Percentiles rank a stretch among this genome's conserved stretches.
These are phyloP conservation scores for Habrosyne pyritoides DNA, from an alignment of 2,888 invertebrate species.

Conservation along the genomic window DNA sequence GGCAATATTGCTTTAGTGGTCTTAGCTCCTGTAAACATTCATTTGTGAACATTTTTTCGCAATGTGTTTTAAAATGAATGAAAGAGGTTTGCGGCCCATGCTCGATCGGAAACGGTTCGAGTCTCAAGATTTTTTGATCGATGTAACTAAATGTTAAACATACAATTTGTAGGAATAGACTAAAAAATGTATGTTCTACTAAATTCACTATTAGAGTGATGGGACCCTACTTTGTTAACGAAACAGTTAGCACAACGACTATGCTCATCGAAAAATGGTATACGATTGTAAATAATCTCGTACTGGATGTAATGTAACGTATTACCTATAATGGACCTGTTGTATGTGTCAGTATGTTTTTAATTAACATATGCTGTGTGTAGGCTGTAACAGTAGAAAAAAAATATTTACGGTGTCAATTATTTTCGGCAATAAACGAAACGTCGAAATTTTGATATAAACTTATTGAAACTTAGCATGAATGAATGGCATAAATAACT, in stretches of 20 bases:
- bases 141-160: no score
- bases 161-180: no score
- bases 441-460: background rate
- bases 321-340: background rate
- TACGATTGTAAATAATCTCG: constrained; percentile 37
- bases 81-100: background rate
- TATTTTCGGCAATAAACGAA: constrained; percentile 1
- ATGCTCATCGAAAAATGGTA: constrained; percentile 50
- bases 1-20: no score
- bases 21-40: background rate
- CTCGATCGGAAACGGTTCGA: background rate
- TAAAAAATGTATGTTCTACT: no score
- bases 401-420: background rate
- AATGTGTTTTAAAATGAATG: background rate
- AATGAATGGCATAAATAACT: no score
- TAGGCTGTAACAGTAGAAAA: background rate
- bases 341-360: background rate
- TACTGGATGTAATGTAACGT: constrained; percentile 7
- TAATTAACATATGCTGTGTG: constrained; percentile 5
- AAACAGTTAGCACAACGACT: constrained; percentile 38
- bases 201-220: background rate
- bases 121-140: no score
- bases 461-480: background rate
- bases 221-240: background rate
- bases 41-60: background rate